Base-by-base conservation (phyloP, 2,888 invertebrate genomes). In the Phasia obesa region DNA sequence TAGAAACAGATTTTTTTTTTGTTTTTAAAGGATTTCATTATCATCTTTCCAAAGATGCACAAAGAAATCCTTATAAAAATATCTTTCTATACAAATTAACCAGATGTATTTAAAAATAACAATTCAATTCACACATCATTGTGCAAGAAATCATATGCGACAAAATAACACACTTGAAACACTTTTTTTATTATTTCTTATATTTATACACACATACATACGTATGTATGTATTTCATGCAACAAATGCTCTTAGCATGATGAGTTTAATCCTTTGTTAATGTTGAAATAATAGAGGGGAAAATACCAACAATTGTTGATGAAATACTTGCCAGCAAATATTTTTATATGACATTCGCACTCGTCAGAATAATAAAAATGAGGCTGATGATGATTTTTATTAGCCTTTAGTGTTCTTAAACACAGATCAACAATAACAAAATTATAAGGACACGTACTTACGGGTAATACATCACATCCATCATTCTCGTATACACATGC, bases 341-440 rank as follows among this genome's bases (percentile, higher is more conserved):
- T 78, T 78, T 62, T 78, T 17, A 27, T 77, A 38, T 70, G 77
- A 78, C 77, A 78, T 70, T 55, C 64, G 64, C 55, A 78, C 62
- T 64, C 13, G 5, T 38, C 11, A 67, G 57, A 65, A 65, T 23
- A 49, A 57, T 38, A 17, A 19, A 75, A 65, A 17, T 21, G 27
- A 55, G 27, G n/a, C 38, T 65, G 55, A n/a, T 57, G 47, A 65
- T 65, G 35, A 55, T 38, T 65, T 65, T 65, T 65, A 75, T 75
- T 75, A 65, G 75, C 57, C 65, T 35, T 55, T 47, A 55, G 47
- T 44, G n/a, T 64, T 65, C 7, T 17, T 55, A 47, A 55, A 31
- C 9, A 9, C n/a, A 35, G n/a, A 53, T 21, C 17, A 74, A 15
- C 2, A 42, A 27, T 11, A 2, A 27, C 3, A 42, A 42, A 7